A percentile compares a stretch with the other conserved stretches of the same genome.
Evolutionary conservation across 2,888 invertebrate species (phyloP).

Genomic region (Hirudinaria manillensis): DNA sequence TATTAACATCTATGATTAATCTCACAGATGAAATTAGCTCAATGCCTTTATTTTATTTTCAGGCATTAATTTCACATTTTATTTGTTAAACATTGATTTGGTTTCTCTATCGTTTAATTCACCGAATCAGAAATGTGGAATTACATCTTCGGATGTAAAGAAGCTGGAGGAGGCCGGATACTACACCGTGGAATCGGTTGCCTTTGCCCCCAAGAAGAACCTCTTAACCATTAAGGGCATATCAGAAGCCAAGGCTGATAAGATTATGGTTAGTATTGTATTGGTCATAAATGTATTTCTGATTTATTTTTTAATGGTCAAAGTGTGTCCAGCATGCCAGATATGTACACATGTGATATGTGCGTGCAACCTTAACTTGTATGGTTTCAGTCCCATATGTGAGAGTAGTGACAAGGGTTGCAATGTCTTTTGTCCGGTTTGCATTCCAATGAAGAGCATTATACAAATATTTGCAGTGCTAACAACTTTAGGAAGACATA

Average conservation of each 20-base stretch:
- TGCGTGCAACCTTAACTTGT: too few species aligned
- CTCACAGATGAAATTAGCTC: background rate
- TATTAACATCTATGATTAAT: background rate
- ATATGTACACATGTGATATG: too few species aligned
- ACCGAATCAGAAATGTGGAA: slow-evolving; percentile 73
- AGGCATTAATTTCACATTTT: background rate
- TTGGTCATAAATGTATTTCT: background rate
- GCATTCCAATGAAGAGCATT: too few species aligned
- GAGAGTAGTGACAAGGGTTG: too few species aligned
- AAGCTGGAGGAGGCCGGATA: slow-evolving; percentile 87
- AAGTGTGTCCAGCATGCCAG: too few species aligned
- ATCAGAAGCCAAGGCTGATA: slow-evolving; percentile 93
- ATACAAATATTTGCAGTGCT: too few species aligned
- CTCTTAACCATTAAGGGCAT: slow-evolving; percentile 80
- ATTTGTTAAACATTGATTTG: background rate
- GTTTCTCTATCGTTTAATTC: background rate
- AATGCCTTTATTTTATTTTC: too few species aligned
- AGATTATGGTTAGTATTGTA: slow-evolving; percentile 63
- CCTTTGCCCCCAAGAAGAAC: slow-evolving; percentile 86
- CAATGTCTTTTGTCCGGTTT: too few species aligned
- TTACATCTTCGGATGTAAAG: slow-evolving; percentile 78
- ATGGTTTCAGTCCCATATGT: too few species aligned
- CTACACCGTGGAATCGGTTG: slow-evolving; percentile 88
- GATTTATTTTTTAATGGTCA: background rate
- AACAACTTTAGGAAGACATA: too few species aligned